Conservation (phyloP, 1,140 invertebrate genomes). For the Orchesella cincta region DNA sequence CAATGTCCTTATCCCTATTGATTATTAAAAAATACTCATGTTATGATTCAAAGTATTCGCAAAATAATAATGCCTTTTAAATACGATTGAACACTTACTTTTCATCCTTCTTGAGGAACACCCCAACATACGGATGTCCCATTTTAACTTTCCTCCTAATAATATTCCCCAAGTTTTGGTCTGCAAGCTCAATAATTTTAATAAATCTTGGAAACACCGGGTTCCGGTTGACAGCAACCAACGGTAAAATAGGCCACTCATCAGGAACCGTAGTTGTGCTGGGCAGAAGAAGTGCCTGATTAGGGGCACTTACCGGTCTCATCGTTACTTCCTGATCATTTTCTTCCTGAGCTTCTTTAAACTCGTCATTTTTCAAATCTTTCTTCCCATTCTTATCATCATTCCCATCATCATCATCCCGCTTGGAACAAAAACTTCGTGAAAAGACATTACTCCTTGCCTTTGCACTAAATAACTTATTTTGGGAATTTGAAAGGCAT, state of each 20-base stretch:
- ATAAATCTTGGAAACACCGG: conserved; percentile 98
- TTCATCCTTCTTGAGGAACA: conserved; percentile 93
- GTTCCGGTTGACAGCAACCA: conserved; percentile 90
- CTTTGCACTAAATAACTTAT: background rate
- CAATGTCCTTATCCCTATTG: conserved; percentile 83
- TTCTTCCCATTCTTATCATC: conserved; percentile 32
- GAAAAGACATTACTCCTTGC: background rate
- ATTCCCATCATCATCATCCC: conserved; percentile 33
- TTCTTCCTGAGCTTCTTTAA: background rate
- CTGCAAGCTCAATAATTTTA: conserved; percentile 91
- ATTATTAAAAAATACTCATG: conserved; percentile 41
- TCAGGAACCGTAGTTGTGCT: conserved; percentile 94
- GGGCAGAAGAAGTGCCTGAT: conserved; percentile 60
- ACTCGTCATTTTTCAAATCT: background rate
- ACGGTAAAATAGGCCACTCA: conserved; percentile 90
- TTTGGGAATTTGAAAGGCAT: background rate
- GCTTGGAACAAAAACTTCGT: conserved; percentile 9
- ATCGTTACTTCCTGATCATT: background rate
- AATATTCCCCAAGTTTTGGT: conserved; percentile 85
- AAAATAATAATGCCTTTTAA: conserved; percentile 21
- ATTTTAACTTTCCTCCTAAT: conserved; percentile 91
- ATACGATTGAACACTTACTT: conserved; percentile 63
- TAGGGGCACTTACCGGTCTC: background rate
- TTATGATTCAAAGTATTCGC: background rate
- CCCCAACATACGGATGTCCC: conserved; percentile 95